phyloP scores from a whole-genome alignment of 2,888 invertebrate species.

The Lordiphosa fenestrarum region DNA sequence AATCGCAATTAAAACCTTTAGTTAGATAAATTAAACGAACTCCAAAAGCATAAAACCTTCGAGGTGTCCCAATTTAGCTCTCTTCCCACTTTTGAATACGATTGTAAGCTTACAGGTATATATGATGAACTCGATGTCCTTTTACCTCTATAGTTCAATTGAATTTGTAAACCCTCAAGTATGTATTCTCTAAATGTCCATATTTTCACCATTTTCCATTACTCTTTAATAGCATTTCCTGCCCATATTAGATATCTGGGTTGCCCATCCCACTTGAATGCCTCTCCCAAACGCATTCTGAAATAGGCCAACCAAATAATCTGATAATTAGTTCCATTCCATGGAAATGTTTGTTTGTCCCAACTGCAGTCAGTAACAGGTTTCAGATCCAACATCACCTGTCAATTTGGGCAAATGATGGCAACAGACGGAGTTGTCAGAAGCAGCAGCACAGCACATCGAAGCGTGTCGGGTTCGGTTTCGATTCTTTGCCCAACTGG shows the following conservation, averaged over 20 bases:
- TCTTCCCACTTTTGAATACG: no score
- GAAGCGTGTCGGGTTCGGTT: constrained; percentile 19
- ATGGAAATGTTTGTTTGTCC: neutral
- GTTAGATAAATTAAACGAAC: no score
- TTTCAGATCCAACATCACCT: constrained; percentile 15
- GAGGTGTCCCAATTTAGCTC: no score
- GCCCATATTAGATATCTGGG: neutral
- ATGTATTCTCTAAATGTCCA: no score
- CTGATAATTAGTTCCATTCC: neutral
- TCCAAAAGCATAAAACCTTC: no score
- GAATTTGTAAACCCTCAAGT: no score
- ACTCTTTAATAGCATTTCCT: no score
- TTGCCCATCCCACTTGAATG: constrained; percentile 14
- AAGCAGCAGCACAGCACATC: constrained; percentile 17
- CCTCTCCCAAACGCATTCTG: neutral
- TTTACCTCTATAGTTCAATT: no score
- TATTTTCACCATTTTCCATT: no score
- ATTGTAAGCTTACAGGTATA: no score
- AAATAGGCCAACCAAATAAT: neutral
- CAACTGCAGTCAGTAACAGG: constrained; percentile 1
- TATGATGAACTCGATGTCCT: no score
- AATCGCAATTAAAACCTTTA: no score
- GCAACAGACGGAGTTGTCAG: constrained; percentile 30
- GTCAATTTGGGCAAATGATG: constrained; percentile 41
- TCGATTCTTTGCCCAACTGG: constrained; percentile 1